A percentile compares a stretch with the other conserved stretches of the same genome.
Conservation (phyloP, 92 coral and sea anemone species). For the Desmophyllum pertusum region DNA sequence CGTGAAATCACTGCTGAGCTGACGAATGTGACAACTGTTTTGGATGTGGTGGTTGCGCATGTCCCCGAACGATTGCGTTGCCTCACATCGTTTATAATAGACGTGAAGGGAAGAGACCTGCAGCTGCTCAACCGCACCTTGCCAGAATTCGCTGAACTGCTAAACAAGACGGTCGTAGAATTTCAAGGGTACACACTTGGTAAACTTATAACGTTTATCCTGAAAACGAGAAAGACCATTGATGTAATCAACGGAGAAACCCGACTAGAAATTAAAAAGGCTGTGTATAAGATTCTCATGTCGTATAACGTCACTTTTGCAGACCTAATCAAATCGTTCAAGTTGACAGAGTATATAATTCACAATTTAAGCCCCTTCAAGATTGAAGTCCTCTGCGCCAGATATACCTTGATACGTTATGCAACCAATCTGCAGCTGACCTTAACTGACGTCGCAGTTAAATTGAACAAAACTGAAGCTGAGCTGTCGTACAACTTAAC, state of each 20-base stretch:
- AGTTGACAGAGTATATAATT: constrained; percentile 11
- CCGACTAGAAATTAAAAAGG: background rate
- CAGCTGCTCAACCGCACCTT: constrained; percentile 36
- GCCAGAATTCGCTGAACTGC: constrained; percentile 24
- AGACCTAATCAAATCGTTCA: constrained; percentile 8
- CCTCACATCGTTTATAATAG: background rate
- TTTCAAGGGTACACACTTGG: constrained; percentile 22
- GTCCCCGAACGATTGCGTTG: constrained; percentile 2
- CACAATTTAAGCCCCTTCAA: constrained; percentile 11
- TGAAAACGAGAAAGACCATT: background rate
- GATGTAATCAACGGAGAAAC: constrained; percentile 8
- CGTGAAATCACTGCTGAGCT: background rate
- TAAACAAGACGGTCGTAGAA: constrained; percentile 12
- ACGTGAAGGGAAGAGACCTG: background rate
- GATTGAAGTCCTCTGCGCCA: constrained; percentile 27
- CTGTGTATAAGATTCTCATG: constrained; percentile 1
- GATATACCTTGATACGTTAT: constrained; percentile 46
- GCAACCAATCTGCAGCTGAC: constrained; percentile 18
- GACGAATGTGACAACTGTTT: constrained; percentile 23
- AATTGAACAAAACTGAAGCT: constrained; percentile 24
- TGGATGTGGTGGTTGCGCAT: constrained; percentile 11
- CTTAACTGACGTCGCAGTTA: constrained; percentile 23
- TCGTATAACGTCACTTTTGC: constrained; percentile 26
- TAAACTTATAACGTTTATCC: constrained; percentile 16
- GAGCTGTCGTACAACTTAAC: constrained; percentile 37